Evolutionary conservation across 2,797 vertebrate species (phyloP).

Genomic region (Halcyon badia): DNA sequence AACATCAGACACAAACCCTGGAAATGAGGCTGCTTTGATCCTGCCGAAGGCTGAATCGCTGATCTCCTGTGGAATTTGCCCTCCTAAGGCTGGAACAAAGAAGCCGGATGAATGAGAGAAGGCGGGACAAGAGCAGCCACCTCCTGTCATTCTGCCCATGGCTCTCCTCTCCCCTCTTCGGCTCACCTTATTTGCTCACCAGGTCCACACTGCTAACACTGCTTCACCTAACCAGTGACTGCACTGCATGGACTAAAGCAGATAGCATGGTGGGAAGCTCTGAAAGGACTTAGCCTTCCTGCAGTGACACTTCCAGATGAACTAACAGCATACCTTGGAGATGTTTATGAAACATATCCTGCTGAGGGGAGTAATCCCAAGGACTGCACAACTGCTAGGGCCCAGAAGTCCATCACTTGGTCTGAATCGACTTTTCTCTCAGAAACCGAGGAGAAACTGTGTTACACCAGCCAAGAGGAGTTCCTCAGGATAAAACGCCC

Average conservation of each 20-base stretch:
- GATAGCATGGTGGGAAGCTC: not conserved
- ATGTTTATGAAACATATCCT: conserved; percentile 22
- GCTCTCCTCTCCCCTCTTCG: not conserved
- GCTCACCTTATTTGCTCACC: not conserved
- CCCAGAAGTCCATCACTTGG: not conserved
- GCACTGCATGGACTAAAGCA: not conserved
- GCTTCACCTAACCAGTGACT: not conserved
- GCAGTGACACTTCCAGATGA: not conserved
- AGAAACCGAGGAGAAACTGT: not conserved
- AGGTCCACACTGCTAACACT: not conserved
- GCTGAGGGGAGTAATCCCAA: not conserved
- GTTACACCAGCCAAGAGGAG: not conserved
- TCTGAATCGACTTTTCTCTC: not conserved
- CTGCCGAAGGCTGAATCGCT: not conserved
- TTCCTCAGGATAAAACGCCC: not conserved
- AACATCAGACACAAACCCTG: not conserved
- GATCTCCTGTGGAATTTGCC: conserved; percentile 60
- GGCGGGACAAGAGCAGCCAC: not conserved
- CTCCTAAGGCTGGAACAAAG: conserved; percentile 56
- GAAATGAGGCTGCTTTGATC: conserved; percentile 53
- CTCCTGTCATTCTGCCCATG: not conserved
- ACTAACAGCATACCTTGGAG: not conserved
- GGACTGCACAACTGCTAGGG: not conserved
- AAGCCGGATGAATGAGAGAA: not conserved
- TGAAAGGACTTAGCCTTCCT: not conserved